A percentile compares a stretch with the other conserved stretches of the same genome.
These are phyloP conservation scores for Opisthocomus hoazin DNA, from an alignment of 2,113 vertebrate species.

Conservation along the genomic window DNA sequence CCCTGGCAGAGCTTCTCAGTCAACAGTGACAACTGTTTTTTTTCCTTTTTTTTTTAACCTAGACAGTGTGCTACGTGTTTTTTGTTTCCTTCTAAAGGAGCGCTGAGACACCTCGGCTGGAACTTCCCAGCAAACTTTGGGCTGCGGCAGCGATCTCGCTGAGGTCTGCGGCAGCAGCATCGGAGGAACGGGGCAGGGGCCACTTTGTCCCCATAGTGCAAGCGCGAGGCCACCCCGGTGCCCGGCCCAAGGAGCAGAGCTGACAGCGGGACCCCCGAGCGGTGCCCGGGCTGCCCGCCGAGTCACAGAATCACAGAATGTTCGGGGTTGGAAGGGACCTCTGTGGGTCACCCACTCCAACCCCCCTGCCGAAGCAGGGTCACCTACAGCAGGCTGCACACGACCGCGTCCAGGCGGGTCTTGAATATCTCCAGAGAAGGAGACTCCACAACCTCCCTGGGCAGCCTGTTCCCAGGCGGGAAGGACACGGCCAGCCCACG, in stretches of 20 bases:
- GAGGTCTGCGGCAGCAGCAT: neutral
- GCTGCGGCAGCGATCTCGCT: neutral
- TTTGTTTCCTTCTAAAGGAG: neutral
- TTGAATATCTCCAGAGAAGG: too few species aligned
- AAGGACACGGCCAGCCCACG: accelerated
- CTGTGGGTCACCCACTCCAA: too few species aligned
- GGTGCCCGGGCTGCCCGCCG: neutral
- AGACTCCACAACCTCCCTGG: too few species aligned
- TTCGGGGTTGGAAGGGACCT: too few species aligned
- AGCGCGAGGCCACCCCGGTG: accelerated
- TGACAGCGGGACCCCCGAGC: accelerated
- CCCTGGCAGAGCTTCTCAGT: neutral
- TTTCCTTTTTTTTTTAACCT: neutral
- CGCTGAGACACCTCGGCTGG: neutral
- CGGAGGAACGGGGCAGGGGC: neutral
- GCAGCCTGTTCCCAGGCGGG: too few species aligned
- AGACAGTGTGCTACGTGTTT: neutral
- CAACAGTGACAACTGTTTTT: neutral
- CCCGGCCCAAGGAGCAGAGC: neutral
- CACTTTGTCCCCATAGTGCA: neutral
- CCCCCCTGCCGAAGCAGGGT: too few species aligned
- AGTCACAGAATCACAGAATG: too few species aligned
- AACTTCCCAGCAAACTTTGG: neutral
- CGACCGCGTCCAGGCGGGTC: too few species aligned
- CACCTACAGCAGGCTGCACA: too few species aligned